Conservation (phyloP, 1,140 invertebrate species). For the Saccostrea glomerata region DNA sequence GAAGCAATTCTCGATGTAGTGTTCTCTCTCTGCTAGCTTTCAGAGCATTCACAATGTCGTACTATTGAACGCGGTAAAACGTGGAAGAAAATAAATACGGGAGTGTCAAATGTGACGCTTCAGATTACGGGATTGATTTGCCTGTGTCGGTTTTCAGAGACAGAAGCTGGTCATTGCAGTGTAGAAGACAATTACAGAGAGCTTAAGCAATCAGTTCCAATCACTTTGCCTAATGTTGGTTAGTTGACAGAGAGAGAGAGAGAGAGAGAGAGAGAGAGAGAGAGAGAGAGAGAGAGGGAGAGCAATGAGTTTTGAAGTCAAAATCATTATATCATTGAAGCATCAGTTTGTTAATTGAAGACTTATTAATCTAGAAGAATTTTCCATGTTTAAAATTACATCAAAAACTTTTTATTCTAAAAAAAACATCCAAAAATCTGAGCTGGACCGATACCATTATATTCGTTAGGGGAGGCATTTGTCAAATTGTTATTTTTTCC, state of each 20-base stretch:
- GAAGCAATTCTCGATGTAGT: neutral
- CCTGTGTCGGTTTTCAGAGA: neutral
- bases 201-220: neutral
- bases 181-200: neutral
- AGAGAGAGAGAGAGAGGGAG: neutral
- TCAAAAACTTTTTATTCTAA: too few species aligned
- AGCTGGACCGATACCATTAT: too few species aligned
- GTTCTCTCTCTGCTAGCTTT: neutral
- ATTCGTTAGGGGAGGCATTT: too few species aligned
- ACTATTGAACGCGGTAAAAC: neutral
- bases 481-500: too few species aligned
- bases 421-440: too few species aligned
- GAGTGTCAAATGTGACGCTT: conserved; percentile 16
- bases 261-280: neutral
- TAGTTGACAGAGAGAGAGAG: neutral
- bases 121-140: conserved; percentile 2
- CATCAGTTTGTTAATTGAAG: too few species aligned
- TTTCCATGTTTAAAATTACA: too few species aligned
- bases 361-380: too few species aligned
- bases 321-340: too few species aligned
- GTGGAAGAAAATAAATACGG: neutral
- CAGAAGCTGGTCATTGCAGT: neutral
- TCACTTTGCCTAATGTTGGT: neutral
- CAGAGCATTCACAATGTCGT: neutral
- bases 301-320: neutral